Base-by-base conservation (phyloP, 2,113 vertebrate species). In the Pterocles gutturalis region DNA sequence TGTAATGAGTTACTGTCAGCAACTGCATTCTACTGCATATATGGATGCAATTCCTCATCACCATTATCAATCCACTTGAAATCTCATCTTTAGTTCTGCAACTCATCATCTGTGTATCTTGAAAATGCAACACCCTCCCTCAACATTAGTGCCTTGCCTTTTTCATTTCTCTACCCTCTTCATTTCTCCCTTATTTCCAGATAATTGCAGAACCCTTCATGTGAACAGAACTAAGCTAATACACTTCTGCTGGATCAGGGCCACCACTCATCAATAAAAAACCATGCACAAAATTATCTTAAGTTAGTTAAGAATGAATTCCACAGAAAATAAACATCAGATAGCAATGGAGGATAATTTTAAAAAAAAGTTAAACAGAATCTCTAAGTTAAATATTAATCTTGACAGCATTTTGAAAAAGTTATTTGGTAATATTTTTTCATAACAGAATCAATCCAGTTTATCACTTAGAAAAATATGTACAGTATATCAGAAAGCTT, bases 1-100 rank as follows among this genome's bases (percentile, higher is more conserved):
- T n/a, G 38, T 12, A 98, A 95, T 1, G 12, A 14, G 83, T 71
- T 55, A 46, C 13, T 22, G 16, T 97, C 65, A 97, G 70, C 66
- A 96, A 64, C 7, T n/a, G 64, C 8, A 49, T 58, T 19, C 19
- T 75, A 58, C 71, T 64, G 25, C 11, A 77, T 55, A 45, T 11
- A 65, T 15, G 17, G 31, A 91, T 24, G 62, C 28, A 79, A 76
- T 10, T 43, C 20, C 21, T 83, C 28, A 36, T 5, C 33, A 61
- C 11, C 28, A 43, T 51, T 87, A 60, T 43, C 67, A 73, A 87
- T 55, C 7, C 10, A 26, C 21, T 43, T 85, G 22, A 60, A 87
- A 89, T n/a, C 34, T 57, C 43, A 38, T 53, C 54, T 87, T 57
- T 21, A 70, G 20, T 31, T 79, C 34, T 79, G 48, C 24, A 91